Evolutionary conservation across 2,888 invertebrate species (phyloP).

Genomic region (Melipona bicolor): DNA sequence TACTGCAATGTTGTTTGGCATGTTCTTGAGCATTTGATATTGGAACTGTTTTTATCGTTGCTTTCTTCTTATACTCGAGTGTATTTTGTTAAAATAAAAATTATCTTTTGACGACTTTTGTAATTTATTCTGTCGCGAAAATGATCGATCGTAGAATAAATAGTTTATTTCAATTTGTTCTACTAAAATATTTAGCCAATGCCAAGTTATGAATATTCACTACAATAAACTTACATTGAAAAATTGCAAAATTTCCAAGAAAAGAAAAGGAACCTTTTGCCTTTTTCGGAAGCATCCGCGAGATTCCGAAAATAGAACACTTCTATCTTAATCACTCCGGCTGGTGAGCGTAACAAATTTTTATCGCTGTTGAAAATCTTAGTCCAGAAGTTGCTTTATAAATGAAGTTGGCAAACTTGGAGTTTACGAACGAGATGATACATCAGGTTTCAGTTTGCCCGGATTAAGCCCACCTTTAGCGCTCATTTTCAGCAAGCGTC

Average conservation of each 20-base stretch:
- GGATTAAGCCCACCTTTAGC: background rate
- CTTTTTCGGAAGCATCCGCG: background rate
- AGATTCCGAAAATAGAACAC: background rate
- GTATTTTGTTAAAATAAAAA: background rate
- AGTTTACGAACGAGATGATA: background rate
- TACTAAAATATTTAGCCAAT: no score
- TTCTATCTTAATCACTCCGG: background rate
- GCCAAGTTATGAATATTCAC: background rate
- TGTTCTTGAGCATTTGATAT: background rate
- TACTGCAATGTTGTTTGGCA: background rate
- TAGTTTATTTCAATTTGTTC: background rate
- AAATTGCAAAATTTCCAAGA: background rate
- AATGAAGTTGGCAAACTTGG: background rate
- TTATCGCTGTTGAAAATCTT: background rate
- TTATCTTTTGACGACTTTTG: background rate
- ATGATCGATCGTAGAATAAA: no score
- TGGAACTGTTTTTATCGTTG: background rate
- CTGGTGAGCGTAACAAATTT: background rate
- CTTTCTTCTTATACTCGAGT: no score
- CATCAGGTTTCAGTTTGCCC: background rate
- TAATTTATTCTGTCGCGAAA: background rate
- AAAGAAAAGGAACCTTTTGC: background rate
- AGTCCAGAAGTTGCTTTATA: background rate
- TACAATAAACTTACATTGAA: background rate
- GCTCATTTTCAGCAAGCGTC: background rate